Evolutionary conservation across 2,888 invertebrate genomes (phyloP).

Genomic region (Acanthoscelides obtectus): DNA sequence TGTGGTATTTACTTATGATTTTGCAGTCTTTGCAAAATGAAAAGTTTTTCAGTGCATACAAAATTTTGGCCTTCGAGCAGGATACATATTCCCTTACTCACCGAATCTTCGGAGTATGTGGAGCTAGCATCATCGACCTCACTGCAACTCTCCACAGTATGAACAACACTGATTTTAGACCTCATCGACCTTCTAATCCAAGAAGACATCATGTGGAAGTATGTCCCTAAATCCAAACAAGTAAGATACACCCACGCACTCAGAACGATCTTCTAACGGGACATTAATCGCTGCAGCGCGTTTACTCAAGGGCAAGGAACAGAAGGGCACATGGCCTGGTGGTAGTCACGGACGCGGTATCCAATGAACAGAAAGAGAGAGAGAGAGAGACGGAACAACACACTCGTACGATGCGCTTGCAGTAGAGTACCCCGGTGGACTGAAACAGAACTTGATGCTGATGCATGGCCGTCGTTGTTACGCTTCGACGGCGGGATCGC

Average conservation of each 20-base stretch:
- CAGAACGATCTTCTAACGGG: constrained; percentile 10
- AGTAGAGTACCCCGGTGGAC: background rate
- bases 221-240: constrained; percentile 18
- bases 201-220: constrained; percentile 27
- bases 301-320: background rate
- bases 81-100: too few species aligned
- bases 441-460: background rate
- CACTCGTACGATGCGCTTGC: background rate
- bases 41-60: too few species aligned
- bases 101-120: constrained; percentile 41
- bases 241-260: constrained; percentile 9
- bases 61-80: too few species aligned
- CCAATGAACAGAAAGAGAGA: background rate
- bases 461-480: background rate
- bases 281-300: constrained; percentile 5
- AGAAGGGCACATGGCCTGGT: background rate
- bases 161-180: background rate
- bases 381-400: background rate
- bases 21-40: too few species aligned
- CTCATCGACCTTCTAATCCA: constrained; percentile 38
- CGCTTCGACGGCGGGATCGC: background rate
- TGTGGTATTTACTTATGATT: too few species aligned
- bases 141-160: constrained; percentile 8
- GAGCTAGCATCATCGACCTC: constrained; percentile 34
- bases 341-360: background rate